Evolutionary conservation across 2,113 vertebrate genomes (phyloP).

Genomic region (Siniperca chuatsi): DNA sequence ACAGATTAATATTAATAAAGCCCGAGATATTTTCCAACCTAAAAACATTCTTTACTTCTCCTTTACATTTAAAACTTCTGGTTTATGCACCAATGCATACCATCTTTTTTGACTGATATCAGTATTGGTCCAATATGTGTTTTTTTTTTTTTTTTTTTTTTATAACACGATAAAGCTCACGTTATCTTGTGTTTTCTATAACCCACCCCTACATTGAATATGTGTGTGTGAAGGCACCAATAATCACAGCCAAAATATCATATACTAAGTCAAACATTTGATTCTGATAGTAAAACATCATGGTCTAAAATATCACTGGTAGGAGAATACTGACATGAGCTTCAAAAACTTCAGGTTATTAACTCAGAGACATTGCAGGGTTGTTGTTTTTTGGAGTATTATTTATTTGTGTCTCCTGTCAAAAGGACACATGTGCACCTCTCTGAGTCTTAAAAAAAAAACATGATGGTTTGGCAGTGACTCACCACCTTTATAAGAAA

Average conservation of each 20-base stretch:
- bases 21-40: not conserved
- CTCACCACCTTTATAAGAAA: slow-evolving; percentile 36
- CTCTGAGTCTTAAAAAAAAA: slow-evolving; percentile 43
- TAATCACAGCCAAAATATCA: not conserved
- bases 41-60: not conserved
- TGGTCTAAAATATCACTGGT: not conserved
- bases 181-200: not conserved
- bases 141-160: not conserved
- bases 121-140: not conserved
- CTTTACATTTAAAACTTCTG: not conserved
- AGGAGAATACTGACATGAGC: not conserved
- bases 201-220: not conserved
- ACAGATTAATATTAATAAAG: not conserved
- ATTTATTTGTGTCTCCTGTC: slow-evolving; percentile 62
- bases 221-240: not conserved
- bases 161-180: not conserved
- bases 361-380: not conserved
- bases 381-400: slow-evolving; percentile 14
- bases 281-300: not conserved
- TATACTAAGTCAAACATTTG: not conserved
- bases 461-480: slow-evolving; percentile 39
- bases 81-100: not conserved
- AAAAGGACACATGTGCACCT: slow-evolving; percentile 44
- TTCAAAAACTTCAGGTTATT: not conserved
- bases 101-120: too few species aligned